Conservation (phyloP, 2,113 vertebrate genomes). For the Cyphomyrus discorhynchus region DNA sequence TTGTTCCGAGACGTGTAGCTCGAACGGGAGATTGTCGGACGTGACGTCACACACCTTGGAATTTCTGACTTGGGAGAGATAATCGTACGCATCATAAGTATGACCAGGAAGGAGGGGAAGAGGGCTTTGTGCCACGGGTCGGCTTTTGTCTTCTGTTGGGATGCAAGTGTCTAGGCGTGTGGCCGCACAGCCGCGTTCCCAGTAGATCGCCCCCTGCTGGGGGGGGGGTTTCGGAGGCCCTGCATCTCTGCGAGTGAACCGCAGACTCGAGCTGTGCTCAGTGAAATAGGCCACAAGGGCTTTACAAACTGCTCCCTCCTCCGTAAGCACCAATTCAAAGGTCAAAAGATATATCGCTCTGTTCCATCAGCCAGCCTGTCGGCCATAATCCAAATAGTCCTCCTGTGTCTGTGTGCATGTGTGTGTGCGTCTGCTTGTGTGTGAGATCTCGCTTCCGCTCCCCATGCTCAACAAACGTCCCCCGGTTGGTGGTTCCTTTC, state of each 20-base stretch:
- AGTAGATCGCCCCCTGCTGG: neutral
- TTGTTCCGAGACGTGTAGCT: too few relatives aligned
- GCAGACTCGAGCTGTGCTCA: neutral
- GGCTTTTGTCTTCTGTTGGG: neutral
- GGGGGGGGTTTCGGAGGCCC: neutral
- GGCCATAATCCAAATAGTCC: neutral
- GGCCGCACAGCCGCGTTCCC: neutral
- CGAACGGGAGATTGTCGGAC: too few relatives aligned
- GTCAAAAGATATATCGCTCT: neutral
- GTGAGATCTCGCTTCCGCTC: neutral
- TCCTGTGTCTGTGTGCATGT: neutral
- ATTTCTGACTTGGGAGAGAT: too few relatives aligned
- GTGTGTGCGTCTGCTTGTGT: neutral
- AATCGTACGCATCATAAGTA: too few relatives aligned
- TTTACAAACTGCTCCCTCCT: neutral
- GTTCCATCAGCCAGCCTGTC: neutral
- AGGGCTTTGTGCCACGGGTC: neutral
- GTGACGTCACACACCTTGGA: too few relatives aligned
- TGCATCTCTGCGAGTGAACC: neutral
- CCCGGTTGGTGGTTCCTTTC: neutral
- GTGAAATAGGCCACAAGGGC: neutral
- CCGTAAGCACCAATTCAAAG: neutral
- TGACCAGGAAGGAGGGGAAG: neutral
- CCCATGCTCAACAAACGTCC: neutral
- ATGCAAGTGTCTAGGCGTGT: neutral